Evolutionary conservation across 2,113 vertebrate genomes (phyloP), one percentile per base, ranked within the genome.

Genomic region (Eupsittula cactorum): DNA sequence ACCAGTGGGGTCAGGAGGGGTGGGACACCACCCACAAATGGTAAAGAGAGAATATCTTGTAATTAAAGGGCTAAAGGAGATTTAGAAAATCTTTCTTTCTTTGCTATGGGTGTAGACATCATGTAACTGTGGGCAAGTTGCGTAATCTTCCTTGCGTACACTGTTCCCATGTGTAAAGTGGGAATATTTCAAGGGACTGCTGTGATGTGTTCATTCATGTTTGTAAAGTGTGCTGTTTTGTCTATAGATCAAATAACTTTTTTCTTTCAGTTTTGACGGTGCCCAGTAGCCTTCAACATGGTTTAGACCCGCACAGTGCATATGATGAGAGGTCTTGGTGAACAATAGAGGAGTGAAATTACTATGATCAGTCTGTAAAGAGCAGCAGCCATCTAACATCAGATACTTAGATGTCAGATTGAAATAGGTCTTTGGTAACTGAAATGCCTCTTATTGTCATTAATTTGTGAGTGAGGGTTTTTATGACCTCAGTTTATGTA

Each of bases 111-210:
- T 70, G 5, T 44, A 59, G 8, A 41, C 14, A 77, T 75, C 2
- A 25, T 23, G 13, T 62, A n/a, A 52, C 50, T 35, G 5, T 69
- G 39, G 28, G 7, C 25, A 39, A 65, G 33, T 29, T 85, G 17
- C 33, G 39, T 64, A 11, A 33, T 55, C 37, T 62, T 77, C 3
- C 6, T 11, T 33, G 13, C 44, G 18, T 27, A 77, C 0, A 0
- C 41, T 52, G 18, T 84, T 91, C 21, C 19, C 33, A 0, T 41
- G 5, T 1, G 0, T 78, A 14, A 59, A 84, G 46, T 27, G 64
- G 19, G 35, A 74, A 4, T 84, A 42, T 24, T 67, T 39, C 39
- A 28, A 31, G 81, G 31, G 16, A 49, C n/a, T 84, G 44, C 42
- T 44, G 16, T 44, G 42, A 44, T 44, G 16, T 44, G 42, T 44